phyloP scores from a whole-genome alignment of 1,140 invertebrate species.

The Euschistus heros region DNA sequence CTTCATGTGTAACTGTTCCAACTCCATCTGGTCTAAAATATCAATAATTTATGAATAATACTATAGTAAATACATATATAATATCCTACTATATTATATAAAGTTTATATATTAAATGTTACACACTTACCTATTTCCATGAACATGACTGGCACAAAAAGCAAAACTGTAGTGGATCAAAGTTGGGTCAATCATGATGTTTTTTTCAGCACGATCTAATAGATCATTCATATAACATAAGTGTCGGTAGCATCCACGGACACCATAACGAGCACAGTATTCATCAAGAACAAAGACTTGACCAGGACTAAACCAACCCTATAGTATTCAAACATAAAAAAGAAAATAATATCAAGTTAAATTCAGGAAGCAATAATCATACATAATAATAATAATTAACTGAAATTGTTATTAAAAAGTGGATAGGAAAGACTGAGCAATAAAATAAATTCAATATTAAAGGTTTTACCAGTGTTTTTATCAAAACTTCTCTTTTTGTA shows the following conservation, averaged over 20 bases:
- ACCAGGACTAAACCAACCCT: slow-evolving; percentile 99
- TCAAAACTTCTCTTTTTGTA: too few species aligned
- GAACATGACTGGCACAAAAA: slow-evolving; percentile 97
- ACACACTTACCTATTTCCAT: slow-evolving; percentile 75
- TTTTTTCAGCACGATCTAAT: slow-evolving; percentile 88
- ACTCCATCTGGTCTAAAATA: slow-evolving; percentile 84
- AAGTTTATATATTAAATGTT: background rate
- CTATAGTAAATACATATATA: background rate
- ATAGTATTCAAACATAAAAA: slow-evolving; percentile 29
- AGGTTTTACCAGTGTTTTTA: too few species aligned
- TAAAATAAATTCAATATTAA: too few species aligned
- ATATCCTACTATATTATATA: background rate
- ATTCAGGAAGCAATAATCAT: too few species aligned
- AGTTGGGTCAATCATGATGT: slow-evolving; percentile 93
- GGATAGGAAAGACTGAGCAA: too few species aligned
- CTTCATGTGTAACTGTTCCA: slow-evolving; percentile 92
- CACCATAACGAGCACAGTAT: slow-evolving; percentile 95
- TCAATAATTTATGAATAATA: slow-evolving; percentile 10
- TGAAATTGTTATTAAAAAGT: too few species aligned
- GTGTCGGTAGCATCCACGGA: slow-evolving; percentile 91
- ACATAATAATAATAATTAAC: slow-evolving; percentile 7
- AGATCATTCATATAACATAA: slow-evolving; percentile 93
- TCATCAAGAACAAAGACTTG: slow-evolving; percentile 98
- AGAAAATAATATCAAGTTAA: background rate
- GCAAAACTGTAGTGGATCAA: slow-evolving; percentile 98